A percentile compares a stretch with the other conserved stretches of the same genome.
Conservation (phyloP, 2,113 vertebrate species). For the Pterocles orientalis region DNA sequence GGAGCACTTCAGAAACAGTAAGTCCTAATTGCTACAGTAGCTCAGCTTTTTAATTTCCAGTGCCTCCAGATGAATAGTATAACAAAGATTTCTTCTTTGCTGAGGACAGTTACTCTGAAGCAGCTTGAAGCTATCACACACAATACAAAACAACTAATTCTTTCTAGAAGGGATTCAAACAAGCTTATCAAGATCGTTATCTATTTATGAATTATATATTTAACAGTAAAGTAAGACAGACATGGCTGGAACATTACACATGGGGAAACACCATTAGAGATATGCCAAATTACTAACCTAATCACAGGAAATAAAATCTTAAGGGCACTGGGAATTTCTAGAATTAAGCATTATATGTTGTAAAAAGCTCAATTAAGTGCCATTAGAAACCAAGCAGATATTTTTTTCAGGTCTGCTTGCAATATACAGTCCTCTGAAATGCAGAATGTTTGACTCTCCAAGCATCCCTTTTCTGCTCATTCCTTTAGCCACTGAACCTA, state of each 20-base stretch:
- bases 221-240: constrained; percentile 71
- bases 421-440: neutral
- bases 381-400: constrained; percentile 18
- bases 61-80: constrained; percentile 52
- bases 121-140: constrained; percentile 69
- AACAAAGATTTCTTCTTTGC: constrained; percentile 64
- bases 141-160: constrained; percentile 67
- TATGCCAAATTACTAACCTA: constrained; percentile 63
- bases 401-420: constrained; percentile 28
- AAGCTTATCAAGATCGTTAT: constrained; percentile 71
- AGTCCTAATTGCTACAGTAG: neutral
- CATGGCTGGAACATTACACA: constrained; percentile 63
- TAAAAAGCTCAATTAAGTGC: constrained; percentile 49
- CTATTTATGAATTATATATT: constrained; percentile 76
- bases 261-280: constrained; percentile 52
- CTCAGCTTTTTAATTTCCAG: constrained; percentile 37
- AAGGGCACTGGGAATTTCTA: constrained; percentile 55
- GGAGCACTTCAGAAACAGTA: neutral
- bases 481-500: constrained; percentile 23
- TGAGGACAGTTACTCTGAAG: constrained; percentile 56
- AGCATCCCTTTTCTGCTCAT: neutral
- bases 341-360: constrained; percentile 31
- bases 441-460: constrained; percentile 20
- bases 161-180: constrained; percentile 70
- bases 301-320: constrained; percentile 52